These are phyloP conservation scores for Falco berigora DNA, from an alignment of 2,797 vertebrate genomes.

Conservation along the genomic window DNA sequence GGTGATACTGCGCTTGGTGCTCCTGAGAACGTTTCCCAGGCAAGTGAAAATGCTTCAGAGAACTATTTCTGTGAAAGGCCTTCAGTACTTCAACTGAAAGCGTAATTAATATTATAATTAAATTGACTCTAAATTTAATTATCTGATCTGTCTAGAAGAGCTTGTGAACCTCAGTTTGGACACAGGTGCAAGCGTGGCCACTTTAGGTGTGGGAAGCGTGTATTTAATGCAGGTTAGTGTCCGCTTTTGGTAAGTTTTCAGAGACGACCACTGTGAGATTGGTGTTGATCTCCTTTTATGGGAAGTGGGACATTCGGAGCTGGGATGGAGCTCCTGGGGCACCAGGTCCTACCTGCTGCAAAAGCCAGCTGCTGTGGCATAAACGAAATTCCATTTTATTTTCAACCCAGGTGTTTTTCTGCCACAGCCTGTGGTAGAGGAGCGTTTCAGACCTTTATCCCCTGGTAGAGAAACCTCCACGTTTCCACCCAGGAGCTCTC, in stretches of 20 bases:
- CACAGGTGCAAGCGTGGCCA: background rate
- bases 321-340: background rate
- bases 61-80: background rate
- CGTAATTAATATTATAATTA: background rate
- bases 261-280: accelerated
- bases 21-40: background rate
- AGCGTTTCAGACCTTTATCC: background rate
- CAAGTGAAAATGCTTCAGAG: background rate
- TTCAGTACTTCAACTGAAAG: background rate
- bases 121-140: background rate
- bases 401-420: background rate
- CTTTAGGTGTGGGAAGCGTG: background rate
- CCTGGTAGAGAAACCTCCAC: background rate
- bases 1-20: background rate
- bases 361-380: background rate
- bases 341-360: accelerated
- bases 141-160: background rate
- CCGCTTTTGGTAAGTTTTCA: background rate
- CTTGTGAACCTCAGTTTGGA: background rate
- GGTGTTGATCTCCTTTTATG: background rate
- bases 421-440: background rate
- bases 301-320: background rate
- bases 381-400: accelerated
- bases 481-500: background rate
- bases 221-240: background rate